phyloP scores from a whole-genome alignment of 2,113 vertebrate genomes.

The Vanacampus margaritifer region DNA sequence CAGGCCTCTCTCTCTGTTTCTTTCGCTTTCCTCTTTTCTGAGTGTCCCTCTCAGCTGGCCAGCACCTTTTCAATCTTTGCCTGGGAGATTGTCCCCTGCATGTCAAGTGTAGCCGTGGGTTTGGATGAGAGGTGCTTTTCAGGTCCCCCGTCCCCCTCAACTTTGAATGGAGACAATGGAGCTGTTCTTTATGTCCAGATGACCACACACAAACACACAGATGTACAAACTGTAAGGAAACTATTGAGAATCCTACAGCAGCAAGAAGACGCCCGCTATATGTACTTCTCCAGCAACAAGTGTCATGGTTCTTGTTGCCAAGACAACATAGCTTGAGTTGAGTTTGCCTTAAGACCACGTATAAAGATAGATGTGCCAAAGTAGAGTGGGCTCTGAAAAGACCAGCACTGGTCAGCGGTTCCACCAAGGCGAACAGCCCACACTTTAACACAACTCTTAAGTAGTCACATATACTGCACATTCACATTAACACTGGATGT shows the following conservation, averaged over 20 bases:
- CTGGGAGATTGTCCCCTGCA: slow-evolving; percentile 66
- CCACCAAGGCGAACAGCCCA: slow-evolving; percentile 1
- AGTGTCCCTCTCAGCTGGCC: slow-evolving; percentile 64
- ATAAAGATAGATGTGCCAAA: background rate
- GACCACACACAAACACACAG: slow-evolving; percentile 53
- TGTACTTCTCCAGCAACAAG: slow-evolving; percentile 40
- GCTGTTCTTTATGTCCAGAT: slow-evolving; percentile 65
- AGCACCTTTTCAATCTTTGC: slow-evolving; percentile 68
- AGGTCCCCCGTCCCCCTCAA: slow-evolving; percentile 64
- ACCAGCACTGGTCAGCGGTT: background rate
- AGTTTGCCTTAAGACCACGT: slow-evolving; percentile 7
- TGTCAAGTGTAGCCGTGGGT: slow-evolving; percentile 70
- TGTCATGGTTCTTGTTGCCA: slow-evolving; percentile 2
- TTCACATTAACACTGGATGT: too few relatives aligned
- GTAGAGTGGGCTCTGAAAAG: background rate
- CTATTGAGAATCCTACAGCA: slow-evolving; percentile 29
- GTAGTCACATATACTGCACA: background rate
- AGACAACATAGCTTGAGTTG: background rate
- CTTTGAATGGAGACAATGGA: slow-evolving; percentile 70
- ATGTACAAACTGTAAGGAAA: slow-evolving; percentile 40
- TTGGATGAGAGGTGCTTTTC: slow-evolving; percentile 71
- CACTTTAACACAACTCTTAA: background rate
- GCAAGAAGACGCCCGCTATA: slow-evolving; percentile 13
- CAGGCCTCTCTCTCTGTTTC: slow-evolving; percentile 38
- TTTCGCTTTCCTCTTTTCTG: slow-evolving; percentile 44